These are phyloP conservation scores for Ondatra zibethicus DNA, from an alignment of 2,113 vertebrate genomes.

Conservation along the genomic window DNA sequence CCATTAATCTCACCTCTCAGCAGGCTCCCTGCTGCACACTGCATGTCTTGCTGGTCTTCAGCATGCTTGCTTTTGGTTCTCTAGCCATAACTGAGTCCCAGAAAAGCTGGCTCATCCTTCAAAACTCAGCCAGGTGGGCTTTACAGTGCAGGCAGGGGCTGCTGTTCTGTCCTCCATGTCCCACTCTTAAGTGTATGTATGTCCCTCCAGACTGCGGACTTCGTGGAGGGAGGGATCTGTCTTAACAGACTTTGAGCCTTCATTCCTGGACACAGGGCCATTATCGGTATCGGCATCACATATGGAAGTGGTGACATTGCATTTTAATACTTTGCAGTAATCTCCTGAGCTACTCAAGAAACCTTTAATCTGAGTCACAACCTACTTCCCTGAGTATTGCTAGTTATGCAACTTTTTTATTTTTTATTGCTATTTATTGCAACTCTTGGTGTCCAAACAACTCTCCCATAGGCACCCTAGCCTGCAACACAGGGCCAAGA, in stretches of 20 bases:
- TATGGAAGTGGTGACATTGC: neutral
- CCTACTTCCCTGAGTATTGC: neutral
- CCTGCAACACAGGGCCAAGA: too few species aligned
- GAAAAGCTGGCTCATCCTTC: neutral
- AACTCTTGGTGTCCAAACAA: neutral
- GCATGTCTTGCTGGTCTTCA: neutral
- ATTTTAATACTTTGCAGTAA: neutral
- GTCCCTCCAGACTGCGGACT: neutral
- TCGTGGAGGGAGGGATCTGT: neutral
- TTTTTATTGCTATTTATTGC: neutral
- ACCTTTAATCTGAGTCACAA: neutral
- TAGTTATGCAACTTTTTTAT: neutral
- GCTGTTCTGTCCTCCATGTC: fast-evolving
- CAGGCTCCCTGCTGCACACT: neutral
- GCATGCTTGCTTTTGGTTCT: neutral
- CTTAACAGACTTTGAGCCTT: neutral
- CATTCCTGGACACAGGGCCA: neutral
- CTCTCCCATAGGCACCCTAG: neutral
- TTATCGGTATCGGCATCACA: neutral
- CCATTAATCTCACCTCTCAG: neutral
- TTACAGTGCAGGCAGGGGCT: neutral
- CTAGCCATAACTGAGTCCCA: neutral
- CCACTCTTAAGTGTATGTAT: neutral
- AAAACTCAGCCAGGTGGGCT: neutral
- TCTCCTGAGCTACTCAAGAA: neutral